Base-by-base conservation (phyloP, 1,140 invertebrate genomes). In the Drosophila paulistorum region DNA sequence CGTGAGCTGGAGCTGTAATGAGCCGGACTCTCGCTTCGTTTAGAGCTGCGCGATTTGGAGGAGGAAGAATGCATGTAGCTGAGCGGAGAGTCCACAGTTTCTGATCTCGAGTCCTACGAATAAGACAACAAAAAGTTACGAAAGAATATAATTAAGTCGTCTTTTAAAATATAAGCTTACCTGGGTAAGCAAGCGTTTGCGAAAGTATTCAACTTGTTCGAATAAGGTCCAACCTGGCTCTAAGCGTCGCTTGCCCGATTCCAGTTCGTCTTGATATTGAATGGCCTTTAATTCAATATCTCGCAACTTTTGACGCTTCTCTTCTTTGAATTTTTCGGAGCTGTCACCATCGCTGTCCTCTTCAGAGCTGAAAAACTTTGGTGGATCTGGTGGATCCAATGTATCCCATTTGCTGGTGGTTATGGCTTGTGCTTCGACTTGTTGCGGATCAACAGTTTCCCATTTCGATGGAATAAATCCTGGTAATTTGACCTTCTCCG, bases 221-320 rank as follows among this genome's bases (percentile, higher is more conserved):
- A 94, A 91, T 70, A 97, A 94, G 11, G 95, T 95, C 94, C 97
- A 96, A 7, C 95, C 96, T 20, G 95, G 92, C 92, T 98, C 97
- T 1, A 97, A 90, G 42, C 94, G 94, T 66, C 96, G 93, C 83
- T 95, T 94, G 3, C 98, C 97, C 14, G 95, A 96, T 93, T 99
- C 98, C 54, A 99, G 92, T 93, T 99, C 98, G 94, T 99, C 98
- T 93, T 98, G 98, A 93, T 98, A 99, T 90, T 98, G 96, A 93
- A 99, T 94, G 13, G 97, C 97, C 93, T 98, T 98, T 51, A 98
- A 93, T 94, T 99, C 98, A 79, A 99, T 97, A 92, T 98, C 98
- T 61, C 98, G 94, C 42, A 99, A 93, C 92, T 96, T 96, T 73
- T 95, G 95, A 42, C 98, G 94, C 77, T 96, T 95, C 90, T 97